phyloP scores from a whole-genome alignment of 2,888 invertebrate species.

The Phlogophora meticulosa region DNA sequence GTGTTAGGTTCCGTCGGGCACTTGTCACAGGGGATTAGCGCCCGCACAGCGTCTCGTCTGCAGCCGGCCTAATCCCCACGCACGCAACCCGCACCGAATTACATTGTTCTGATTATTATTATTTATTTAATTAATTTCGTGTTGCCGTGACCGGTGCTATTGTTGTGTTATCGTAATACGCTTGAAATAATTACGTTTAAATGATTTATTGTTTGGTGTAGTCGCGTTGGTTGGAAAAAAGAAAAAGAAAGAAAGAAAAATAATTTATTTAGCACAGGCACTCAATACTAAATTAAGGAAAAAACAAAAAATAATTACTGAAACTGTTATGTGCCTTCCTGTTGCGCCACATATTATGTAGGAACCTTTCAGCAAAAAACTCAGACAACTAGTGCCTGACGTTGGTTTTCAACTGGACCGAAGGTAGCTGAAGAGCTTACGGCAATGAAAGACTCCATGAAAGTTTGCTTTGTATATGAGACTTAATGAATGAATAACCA shows the following conservation, averaged over 20 bases:
- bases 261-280: too few relatives aligned
- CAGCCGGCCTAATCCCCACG: constrained; percentile 78
- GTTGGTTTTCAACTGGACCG: too few relatives aligned
- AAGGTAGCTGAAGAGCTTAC: too few relatives aligned
- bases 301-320: too few relatives aligned
- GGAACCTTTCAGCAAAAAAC: too few relatives aligned
- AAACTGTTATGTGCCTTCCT: too few relatives aligned
- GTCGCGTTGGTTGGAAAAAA: neutral
- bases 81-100: constrained; percentile 85
- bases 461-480: neutral
- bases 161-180: constrained; percentile 33
- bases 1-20: constrained; percentile 74
- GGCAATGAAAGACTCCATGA: too few relatives aligned
- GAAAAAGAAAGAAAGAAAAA: neutral
- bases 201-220: constrained; percentile 12
- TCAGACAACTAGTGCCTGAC: too few relatives aligned
- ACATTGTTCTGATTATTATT: constrained; percentile 56
- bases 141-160: constrained; percentile 50
- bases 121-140: constrained; percentile 78
- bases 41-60: constrained; percentile 72
- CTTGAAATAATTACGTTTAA: constrained; percentile 42
- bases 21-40: constrained; percentile 84
- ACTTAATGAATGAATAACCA: neutral
- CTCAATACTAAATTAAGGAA: too few relatives aligned
- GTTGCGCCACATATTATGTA: too few relatives aligned